Evolutionary conservation across 1,140 invertebrate genomes (phyloP).

Genomic region (Monomorium pharaonis): DNA sequence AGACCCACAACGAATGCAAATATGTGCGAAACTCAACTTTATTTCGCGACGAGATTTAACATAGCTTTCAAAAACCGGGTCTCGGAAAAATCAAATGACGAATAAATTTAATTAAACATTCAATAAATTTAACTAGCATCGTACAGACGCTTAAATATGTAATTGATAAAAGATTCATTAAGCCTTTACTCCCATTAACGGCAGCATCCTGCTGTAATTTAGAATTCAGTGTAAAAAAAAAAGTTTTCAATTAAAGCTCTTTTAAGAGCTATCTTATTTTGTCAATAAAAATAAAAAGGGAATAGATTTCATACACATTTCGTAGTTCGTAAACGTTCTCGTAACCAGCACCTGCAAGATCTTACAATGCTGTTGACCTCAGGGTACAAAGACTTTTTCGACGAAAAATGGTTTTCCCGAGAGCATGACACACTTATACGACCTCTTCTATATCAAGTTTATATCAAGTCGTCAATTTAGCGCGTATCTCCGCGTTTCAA

Average conservation of each 20-base stretch:
- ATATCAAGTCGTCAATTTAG: slow-evolving; percentile 24
- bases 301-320: neutral
- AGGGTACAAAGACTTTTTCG: neutral
- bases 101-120: slow-evolving; percentile 54
- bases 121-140: slow-evolving; percentile 9
- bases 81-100: slow-evolving; percentile 41
- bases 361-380: neutral
- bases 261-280: neutral
- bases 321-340: neutral
- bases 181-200: neutral
- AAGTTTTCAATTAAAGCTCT: neutral
- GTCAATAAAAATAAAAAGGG: neutral
- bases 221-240: neutral
- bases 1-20: slow-evolving; percentile 41
- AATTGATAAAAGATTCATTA: slow-evolving; percentile 26
- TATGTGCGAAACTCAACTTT: slow-evolving; percentile 56
- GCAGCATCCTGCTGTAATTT: neutral
- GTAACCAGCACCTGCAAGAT: neutral
- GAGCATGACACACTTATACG: neutral
- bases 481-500: slow-evolving; percentile 25
- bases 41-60: slow-evolving; percentile 35
- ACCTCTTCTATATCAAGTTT: slow-evolving; percentile 10
- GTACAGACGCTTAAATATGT: neutral
- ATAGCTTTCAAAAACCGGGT: slow-evolving; percentile 7
- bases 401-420: slow-evolving; percentile 12